Base-by-base conservation (phyloP, 1,140 invertebrate species). In the Bombus waltoni region DNA sequence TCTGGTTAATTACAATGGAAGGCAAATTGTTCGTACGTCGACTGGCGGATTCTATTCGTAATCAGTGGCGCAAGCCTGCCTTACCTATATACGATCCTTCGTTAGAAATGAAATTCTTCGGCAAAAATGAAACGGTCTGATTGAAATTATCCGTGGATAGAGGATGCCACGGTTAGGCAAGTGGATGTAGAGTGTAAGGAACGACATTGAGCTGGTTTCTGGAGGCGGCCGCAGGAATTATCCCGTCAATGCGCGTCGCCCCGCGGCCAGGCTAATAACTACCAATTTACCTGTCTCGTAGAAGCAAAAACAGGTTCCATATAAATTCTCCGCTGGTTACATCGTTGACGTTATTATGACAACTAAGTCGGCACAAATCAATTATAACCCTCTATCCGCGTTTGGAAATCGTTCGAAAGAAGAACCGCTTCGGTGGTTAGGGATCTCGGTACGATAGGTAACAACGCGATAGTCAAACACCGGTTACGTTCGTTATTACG, bases 261-360 rank as follows among this genome's bases (percentile, higher is more conserved):
- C 87, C 82, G 85, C 85, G 87, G 89, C 85, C 83, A 83, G 79
- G 88, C 87, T 94, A 93, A 93, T 93, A 93, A 93, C 90, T 91
- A 91, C 85, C 92, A 93, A 93, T 94, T 93, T 94, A 93, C 91
- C 88, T 92, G 93, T 93, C 93, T 89, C 90, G 73, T 57, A 53
- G 84, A 71, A 85, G 88, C 86, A 77, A 90, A 84, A 93, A 93
- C 92, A 91, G 92, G 93, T 93, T 93, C 85, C 76, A 76, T 90
- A 93, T 94, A 93, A 93, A 93, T 94, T 93, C 85, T 74, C 79
- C 42, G 81, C 71, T 90, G 89, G 89, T 93, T 91, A 90, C 83
- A 66, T 57, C 85, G 62, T 81, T 73, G 75, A 87, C 86, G 83
- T 90, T 92, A 92, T 92, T 92, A 92, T 92, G 91, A 92, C 92